Evolutionary conservation across 2,113 vertebrate species (phyloP).

Genomic region (Stercorarius parasiticus): DNA sequence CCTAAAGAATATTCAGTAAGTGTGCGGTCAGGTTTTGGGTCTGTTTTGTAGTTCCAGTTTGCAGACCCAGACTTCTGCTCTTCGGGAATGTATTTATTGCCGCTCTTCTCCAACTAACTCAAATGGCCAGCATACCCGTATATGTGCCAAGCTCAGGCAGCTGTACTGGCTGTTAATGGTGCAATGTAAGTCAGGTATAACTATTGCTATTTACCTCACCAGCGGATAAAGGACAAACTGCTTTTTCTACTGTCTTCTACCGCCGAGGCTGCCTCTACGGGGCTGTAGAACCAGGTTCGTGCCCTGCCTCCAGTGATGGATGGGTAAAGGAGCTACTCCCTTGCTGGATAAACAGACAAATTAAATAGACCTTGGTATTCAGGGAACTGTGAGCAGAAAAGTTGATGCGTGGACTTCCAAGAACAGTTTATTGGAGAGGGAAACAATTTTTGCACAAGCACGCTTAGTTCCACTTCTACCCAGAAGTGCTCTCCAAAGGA

Average conservation of each 20-base stretch:
- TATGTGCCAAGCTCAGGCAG: background rate
- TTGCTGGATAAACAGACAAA: background rate
- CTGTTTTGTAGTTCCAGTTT: background rate
- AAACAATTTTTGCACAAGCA: background rate
- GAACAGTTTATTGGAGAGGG: background rate
- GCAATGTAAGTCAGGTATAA: background rate
- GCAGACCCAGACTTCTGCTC: background rate
- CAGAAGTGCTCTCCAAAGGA: background rate
- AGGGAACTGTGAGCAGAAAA: background rate
- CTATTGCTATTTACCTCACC: background rate
- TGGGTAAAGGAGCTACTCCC: background rate
- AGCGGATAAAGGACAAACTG: background rate
- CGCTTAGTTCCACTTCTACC: background rate
- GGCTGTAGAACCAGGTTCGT: background rate
- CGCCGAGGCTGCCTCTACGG: fast-evolving
- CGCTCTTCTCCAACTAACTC: background rate
- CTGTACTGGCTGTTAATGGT: background rate
- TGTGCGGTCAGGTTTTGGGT: background rate
- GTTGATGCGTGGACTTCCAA: background rate
- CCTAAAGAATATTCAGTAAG: background rate
- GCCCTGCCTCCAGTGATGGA: background rate
- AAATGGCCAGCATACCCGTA: no score
- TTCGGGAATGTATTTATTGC: background rate
- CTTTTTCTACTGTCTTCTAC: background rate
- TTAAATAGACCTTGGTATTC: background rate